Evolutionary conservation across 2,888 invertebrate genomes (phyloP), one percentile per base, ranked within the genome.

Genomic region (Cistogaster globosa): DNA sequence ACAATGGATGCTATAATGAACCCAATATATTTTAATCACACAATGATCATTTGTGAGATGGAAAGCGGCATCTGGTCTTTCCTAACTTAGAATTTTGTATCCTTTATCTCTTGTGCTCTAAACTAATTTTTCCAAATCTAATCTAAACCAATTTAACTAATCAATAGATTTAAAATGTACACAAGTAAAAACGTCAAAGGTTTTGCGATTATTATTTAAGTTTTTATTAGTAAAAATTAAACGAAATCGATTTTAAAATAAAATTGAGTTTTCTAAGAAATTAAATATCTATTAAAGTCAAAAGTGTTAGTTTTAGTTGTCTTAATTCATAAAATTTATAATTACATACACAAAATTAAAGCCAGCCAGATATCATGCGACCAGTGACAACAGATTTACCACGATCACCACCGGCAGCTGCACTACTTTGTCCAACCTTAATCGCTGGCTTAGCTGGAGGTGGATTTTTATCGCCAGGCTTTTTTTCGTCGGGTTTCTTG

Each of bases 301-400:
- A 62, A 74, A 67, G 5, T 42, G 14, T 36, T 48, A 51, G 22
- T 45, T 74, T 48, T 77, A 84, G 82, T 77, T 84, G 84, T 84
- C 77, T 74, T 67, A 72, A 22, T n/a, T 62, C 48, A 16, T 77
- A 5, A 63, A 26, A 26, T 22, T 62, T 48, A 5, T 32, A 26
- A 63, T 51, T 48, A 53, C 20, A 75, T 5, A 12, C 65, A n/a
- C 14, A 51, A 36, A 20, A 42, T 93, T 94, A 96, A 75, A 96
- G 93, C 96, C 96, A 96, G 1, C 96, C 96, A 18, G 96, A 95
- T 84, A 96, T 94, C 86, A 95, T 93, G 92, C 95, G 95, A 0
- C 96, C 96, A 0, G 96, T 96, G 0, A 95, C 95, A 89, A 95
- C 96, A 3, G 96, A 96, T 90, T 95, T 96, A 14, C 96, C 96